These are phyloP conservation scores for Amiota minor DNA, from an alignment of 2,888 invertebrate species.

Conservation along the genomic window DNA sequence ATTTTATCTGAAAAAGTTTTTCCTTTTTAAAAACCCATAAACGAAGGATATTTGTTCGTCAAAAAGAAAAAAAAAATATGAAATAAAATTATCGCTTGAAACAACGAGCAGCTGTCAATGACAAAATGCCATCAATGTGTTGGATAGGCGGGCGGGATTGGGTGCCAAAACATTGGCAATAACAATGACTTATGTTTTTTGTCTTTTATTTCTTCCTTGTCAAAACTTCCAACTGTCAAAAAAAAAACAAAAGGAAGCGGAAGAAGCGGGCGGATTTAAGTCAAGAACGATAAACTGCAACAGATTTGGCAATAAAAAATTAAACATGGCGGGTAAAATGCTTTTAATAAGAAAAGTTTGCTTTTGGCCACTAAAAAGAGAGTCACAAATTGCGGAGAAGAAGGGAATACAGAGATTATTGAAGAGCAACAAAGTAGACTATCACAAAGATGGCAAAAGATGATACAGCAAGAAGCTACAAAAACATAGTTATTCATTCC, in stretches of 20 bases:
- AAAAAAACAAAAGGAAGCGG: not conserved
- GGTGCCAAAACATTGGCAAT: not conserved
- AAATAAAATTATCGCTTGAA: constrained; percentile 8
- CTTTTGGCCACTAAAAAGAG: not conserved
- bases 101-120: constrained; percentile 22
- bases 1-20: constrained; percentile 12
- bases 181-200: not conserved
- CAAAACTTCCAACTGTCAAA: not conserved
- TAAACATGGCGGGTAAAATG: constrained; percentile 11
- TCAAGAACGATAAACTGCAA: not conserved
- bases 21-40: not conserved
- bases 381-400: not conserved
- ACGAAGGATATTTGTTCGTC: not conserved
- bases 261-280: not conserved
- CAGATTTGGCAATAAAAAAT: constrained; percentile 27
- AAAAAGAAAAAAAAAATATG: not conserved
- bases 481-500: not conserved
- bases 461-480: too few relatives aligned
- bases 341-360: constrained; percentile 19
- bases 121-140: not conserved
- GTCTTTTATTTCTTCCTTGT: not conserved
- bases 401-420: not conserved
- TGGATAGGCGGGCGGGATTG: not conserved
- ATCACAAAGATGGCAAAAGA: too few relatives aligned
- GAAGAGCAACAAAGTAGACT: not conserved